Conservation (phyloP, 1,140 invertebrate genomes). For the Drosophila ficusphila region DNA sequence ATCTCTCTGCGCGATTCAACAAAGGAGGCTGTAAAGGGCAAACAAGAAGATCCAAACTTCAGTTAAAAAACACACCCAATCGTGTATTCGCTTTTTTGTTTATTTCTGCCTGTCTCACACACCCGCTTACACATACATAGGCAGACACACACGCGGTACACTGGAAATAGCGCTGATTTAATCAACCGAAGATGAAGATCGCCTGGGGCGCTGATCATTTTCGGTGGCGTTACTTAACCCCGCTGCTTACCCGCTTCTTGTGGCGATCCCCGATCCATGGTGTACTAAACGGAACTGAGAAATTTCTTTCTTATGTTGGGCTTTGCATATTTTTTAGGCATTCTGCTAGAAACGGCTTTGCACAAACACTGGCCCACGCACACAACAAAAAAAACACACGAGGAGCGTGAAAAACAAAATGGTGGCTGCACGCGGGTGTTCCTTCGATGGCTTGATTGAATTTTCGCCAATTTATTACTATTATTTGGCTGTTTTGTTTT, state of each 20-base stretch:
- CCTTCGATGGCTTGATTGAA: neutral
- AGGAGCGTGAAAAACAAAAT: conserved; percentile 28
- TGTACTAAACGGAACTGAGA: conserved; percentile 1
- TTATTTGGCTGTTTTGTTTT: conserved; percentile 2
- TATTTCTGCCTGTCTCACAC: conserved; percentile 5
- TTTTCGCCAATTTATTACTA: neutral
- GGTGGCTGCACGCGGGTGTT: conserved; percentile 5
- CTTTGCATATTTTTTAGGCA: conserved; percentile 8
- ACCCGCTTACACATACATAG: neutral
- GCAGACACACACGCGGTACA: neutral
- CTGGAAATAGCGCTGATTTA: conserved; percentile 62
- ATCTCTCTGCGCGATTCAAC: conserved; percentile 21
- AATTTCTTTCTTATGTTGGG: neutral
- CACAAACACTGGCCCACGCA: conserved; percentile 2
- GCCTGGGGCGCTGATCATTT: conserved; percentile 9
- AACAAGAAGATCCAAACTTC: neutral
- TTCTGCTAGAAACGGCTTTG: conserved; percentile 16
- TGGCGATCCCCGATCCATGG: conserved; percentile 13
- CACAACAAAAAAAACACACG: conserved; percentile 14
- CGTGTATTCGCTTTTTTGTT: conserved; percentile 18
- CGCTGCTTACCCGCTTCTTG: conserved; percentile 17
- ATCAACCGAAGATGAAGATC: conserved; percentile 39
- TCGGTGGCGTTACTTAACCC: conserved; percentile 16
- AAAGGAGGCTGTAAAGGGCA: neutral
- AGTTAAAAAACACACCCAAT: conserved; percentile 28